Conservation (phyloP, 2,113 vertebrate genomes). For the Cephalopholis sonnerati region DNA sequence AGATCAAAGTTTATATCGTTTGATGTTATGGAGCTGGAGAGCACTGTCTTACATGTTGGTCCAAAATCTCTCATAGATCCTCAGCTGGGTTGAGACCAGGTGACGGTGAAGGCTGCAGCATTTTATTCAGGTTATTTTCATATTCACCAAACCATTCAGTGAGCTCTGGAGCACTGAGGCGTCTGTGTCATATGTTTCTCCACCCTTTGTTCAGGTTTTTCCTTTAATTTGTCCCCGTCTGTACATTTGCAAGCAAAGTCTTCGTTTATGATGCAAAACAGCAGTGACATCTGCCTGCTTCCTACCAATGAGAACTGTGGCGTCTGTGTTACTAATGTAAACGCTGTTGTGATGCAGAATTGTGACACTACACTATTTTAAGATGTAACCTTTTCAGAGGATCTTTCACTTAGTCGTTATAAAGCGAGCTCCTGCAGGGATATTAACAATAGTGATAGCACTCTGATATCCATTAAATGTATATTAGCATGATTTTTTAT, state of each 20-base stretch:
- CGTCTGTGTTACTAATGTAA: constrained; percentile 59
- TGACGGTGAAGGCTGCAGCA: too few relatives aligned
- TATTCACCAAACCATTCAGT: too few relatives aligned
- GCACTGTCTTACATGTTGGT: too few relatives aligned
- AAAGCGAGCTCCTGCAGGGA: neutral
- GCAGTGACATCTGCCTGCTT: constrained; percentile 41
- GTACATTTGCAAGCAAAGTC: constrained; percentile 25
- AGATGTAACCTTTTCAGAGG: constrained; percentile 32
- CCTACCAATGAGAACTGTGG: constrained; percentile 60
- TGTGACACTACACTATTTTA: constrained; percentile 61
- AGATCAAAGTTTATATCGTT: too few relatives aligned
- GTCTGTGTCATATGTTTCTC: too few relatives aligned
- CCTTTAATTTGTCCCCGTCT: too few relatives aligned
- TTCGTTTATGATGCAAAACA: constrained; percentile 44
- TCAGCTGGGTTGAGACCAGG: too few relatives aligned
- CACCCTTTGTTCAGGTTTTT: too few relatives aligned
- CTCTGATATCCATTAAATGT: constrained; percentile 21
- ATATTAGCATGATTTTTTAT: constrained; percentile 1
- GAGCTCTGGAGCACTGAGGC: too few relatives aligned
- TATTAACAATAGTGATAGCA: neutral
- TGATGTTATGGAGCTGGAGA: too few relatives aligned
- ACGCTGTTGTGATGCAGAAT: constrained; percentile 71
- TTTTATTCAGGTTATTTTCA: too few relatives aligned
- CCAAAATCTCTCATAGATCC: too few relatives aligned
- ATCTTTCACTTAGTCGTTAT: constrained; percentile 13